A percentile compares a stretch with the other conserved stretches of the same genome.
Conservation (phyloP, 23 tunicate species). For the Styela plicata region DNA sequence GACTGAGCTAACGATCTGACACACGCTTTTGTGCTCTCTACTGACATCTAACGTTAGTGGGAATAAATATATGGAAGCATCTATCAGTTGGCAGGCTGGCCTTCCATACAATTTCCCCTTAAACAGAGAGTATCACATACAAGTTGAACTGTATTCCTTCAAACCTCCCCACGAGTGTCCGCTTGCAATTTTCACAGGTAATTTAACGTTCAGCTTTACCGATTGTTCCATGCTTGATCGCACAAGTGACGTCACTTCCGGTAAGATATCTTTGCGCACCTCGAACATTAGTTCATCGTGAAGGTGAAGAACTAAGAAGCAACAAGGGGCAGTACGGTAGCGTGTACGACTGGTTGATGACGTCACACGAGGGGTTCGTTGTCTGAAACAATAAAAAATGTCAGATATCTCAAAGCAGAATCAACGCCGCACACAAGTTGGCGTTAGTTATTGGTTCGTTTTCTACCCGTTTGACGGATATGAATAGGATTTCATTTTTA, state of each 20-base stretch:
- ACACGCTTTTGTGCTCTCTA: too few species aligned
- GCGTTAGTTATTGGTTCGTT: too few species aligned
- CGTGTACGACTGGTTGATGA: background rate
- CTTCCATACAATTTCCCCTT: too few species aligned
- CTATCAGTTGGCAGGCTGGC: too few species aligned
- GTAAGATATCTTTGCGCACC: conserved; percentile 27
- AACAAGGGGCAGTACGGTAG: background rate
- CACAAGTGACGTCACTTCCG: conserved; percentile 39
- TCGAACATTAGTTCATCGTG: conserved; percentile 97
- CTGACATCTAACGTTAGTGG: too few species aligned
- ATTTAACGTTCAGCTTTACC: conserved; percentile 43
- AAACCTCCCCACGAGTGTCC: conserved; percentile 69
- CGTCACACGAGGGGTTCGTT: background rate
- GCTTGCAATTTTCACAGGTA: conserved; percentile 39
- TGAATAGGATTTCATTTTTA: too few species aligned
- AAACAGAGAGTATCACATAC: too few species aligned
- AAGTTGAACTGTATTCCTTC: conserved; percentile 33
- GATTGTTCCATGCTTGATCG: conserved; percentile 57
- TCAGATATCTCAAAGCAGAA: too few species aligned
- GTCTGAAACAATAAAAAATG: background rate
- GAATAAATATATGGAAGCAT: too few species aligned
- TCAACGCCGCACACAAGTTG: too few species aligned
- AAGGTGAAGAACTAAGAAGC: conserved; percentile 49
- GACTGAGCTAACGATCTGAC: too few species aligned
- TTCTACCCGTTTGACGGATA: too few species aligned